Conservation (phyloP, 2,113 vertebrate genomes). For the Anolis sagrei region DNA sequence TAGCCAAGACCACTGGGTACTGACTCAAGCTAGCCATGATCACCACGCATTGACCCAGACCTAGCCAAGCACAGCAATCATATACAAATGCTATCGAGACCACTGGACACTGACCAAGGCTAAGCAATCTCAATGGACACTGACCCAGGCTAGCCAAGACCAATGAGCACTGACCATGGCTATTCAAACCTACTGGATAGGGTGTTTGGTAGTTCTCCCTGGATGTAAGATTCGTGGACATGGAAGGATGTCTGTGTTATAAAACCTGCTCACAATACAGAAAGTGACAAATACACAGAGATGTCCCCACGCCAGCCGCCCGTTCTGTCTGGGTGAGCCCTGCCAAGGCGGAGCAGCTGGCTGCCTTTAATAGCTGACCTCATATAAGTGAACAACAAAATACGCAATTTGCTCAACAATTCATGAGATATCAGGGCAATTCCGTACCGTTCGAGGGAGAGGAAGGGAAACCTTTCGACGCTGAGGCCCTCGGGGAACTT, state of each 20-base stretch:
- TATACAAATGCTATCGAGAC: too few relatives aligned
- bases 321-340: constrained; percentile 48
- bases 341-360: constrained; percentile 72
- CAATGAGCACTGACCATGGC: too few relatives aligned
- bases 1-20: too few relatives aligned
- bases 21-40: too few relatives aligned
- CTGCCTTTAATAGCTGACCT: constrained; percentile 70
- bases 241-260: background rate
- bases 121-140: too few relatives aligned
- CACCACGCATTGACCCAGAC: too few relatives aligned
- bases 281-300: background rate
- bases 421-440: constrained; percentile 66
- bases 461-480: constrained; percentile 44
- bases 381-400: constrained; percentile 72
- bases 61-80: too few relatives aligned
- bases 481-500: constrained; percentile 68
- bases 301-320: background rate
- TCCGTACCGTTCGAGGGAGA: constrained; percentile 56
- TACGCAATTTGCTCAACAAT: constrained; percentile 71
- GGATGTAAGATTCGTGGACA: background rate
- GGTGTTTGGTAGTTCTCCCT: too few relatives aligned
- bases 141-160: too few relatives aligned
- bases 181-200: too few relatives aligned
- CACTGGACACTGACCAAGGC: too few relatives aligned
- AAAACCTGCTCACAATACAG: background rate